A percentile compares a stretch with the other conserved stretches of the same genome.
Conservation (phyloP, 2,113 vertebrate species). For the Pogonocichla stellata region DNA sequence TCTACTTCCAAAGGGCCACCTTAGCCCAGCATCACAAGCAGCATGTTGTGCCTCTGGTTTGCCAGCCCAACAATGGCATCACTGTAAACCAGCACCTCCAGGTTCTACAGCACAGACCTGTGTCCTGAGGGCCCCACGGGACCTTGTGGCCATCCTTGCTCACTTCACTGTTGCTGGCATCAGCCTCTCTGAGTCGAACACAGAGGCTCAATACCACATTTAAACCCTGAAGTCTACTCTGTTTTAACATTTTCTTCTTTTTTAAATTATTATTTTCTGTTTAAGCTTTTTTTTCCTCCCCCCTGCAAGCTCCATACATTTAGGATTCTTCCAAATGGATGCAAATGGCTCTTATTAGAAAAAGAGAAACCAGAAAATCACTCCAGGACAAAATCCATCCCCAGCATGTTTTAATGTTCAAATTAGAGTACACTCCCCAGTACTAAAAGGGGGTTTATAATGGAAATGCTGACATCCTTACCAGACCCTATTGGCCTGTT, state of each 20-base stretch:
- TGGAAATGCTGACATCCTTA: slow-evolving; percentile 39
- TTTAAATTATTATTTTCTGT: not conserved
- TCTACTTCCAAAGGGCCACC: not conserved
- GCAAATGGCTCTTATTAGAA: slow-evolving; percentile 18
- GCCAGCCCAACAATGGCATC: not conserved
- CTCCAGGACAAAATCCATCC: not conserved
- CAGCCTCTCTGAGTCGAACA: not conserved
- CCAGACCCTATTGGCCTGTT: not conserved
- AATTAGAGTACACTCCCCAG: not conserved
- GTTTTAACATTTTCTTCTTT: not conserved
- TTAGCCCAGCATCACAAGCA: not conserved
- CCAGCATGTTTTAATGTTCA: slow-evolving; percentile 19
- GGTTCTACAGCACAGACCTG: not conserved
- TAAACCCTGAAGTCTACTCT: not conserved
- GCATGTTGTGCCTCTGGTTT: not conserved
- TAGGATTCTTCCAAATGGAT: slow-evolving; percentile 7
- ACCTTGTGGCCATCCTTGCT: not conserved
- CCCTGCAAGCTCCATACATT: not conserved
- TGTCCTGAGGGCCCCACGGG: not conserved
- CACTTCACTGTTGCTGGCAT: not conserved
- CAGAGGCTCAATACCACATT: not conserved
- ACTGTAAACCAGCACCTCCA: not conserved
- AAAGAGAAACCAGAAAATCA: slow-evolving; percentile 31
- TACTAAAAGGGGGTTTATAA: slow-evolving; percentile 15
- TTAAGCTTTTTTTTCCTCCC: not conserved